Evolutionary conservation across 2,113 vertebrate species (phyloP), one percentile per base, ranked within the genome.

Genomic region (Cephalopholis sonnerati): DNA sequence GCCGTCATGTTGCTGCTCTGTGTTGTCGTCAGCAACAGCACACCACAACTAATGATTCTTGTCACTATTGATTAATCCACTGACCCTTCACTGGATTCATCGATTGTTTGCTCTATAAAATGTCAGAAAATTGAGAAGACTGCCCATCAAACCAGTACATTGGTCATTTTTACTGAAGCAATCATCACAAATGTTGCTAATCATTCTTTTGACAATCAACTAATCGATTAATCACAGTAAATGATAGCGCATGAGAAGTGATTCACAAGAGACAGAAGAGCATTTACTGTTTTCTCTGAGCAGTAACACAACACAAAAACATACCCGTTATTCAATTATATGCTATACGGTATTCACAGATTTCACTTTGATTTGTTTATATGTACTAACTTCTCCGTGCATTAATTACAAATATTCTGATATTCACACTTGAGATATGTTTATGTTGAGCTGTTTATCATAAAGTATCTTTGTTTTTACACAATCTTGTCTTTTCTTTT

Each of bases 401-500:
- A 61, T 65, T 57, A 3, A 63, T 64, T 24, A 36, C 9, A 72
- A 54, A 41, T 62, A 32, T 61, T 57, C 24, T 22, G 48, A 68
- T 83, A 3, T 36, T 79, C 22, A 53, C 65, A 50, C 55, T 27
- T 3, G 0, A 54, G 5, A 65, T 73, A 32, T 75, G 2, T 68
- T 73, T 69, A 39, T 75, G 24, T 80, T 77, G 25, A 57, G 20
- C 53, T 63, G 22, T 73, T 72, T 57, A 18, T 65, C 39, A 51
- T 73, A 15, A 64, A 58, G 13, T 70, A n/a, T 69, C 24, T 59
- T 51, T 83, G 15, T 77, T 87, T 79, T 90, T 57, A 79, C 27
- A 65, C 29, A 25, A 5, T 80, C 24, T 32, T 44, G 27, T 71
- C 54, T 51, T 36, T 36, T 36, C n/a, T n/a, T 16, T 75, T 73